phyloP scores from a whole-genome alignment of 2,113 vertebrate genomes.

The Ictidomys tridecemlineatus region DNA sequence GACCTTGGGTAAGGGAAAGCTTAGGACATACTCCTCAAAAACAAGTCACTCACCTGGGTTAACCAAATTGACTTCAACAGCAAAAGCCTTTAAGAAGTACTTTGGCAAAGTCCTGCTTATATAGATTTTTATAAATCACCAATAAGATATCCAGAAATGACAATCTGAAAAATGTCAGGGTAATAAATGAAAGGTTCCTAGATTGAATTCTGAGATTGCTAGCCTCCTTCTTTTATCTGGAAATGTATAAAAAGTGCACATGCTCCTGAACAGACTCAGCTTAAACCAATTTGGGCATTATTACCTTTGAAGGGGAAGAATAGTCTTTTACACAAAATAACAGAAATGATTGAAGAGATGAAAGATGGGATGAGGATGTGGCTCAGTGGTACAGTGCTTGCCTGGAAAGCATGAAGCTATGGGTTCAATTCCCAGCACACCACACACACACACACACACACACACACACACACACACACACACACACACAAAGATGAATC shows the following conservation, averaged over 20 bases:
- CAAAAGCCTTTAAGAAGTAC: slow-evolving; percentile 2
- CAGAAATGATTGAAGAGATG: slow-evolving; percentile 35
- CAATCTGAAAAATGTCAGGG: background rate
- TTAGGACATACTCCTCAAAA: background rate
- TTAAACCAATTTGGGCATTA: background rate
- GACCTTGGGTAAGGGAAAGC: background rate
- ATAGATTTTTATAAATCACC: background rate
- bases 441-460: too few species aligned
- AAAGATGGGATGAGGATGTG: background rate
- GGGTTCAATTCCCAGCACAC: too few species aligned
- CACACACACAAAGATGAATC: background rate
- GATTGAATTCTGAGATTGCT: background rate
- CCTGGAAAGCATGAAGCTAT: too few species aligned
- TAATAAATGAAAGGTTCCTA: slow-evolving; percentile 20
- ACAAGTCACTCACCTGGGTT: background rate
- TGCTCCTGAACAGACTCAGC: background rate
- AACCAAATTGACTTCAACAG: background rate
- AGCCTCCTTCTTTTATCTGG: background rate
- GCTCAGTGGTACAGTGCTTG: too few species aligned
- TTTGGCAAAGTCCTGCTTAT: background rate
- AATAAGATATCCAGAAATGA: background rate
- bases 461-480: too few species aligned
- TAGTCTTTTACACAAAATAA: slow-evolving; percentile 22
- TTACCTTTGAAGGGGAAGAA: slow-evolving; percentile 15
- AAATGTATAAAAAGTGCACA: background rate